Evolutionary conservation across 2,797 vertebrate genomes (phyloP).

Genomic region (Spheniscus humboldti): DNA sequence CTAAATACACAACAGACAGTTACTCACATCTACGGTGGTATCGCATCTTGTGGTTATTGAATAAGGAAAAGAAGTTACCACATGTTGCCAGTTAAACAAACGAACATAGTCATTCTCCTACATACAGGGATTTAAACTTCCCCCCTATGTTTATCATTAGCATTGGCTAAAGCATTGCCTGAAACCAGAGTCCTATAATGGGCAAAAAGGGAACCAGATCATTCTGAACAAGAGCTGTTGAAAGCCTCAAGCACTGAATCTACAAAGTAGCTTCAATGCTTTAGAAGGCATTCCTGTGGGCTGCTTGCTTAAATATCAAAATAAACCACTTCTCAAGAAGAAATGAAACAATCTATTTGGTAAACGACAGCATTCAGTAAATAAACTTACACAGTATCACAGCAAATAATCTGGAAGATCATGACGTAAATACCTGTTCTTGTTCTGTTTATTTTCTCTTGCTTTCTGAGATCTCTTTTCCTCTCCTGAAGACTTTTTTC

Average conservation of each 20-base stretch:
- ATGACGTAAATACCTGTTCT: background rate
- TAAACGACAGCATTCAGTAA: background rate
- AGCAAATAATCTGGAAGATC: constrained; percentile 2
- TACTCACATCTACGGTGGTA: background rate
- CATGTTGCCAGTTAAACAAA: background rate
- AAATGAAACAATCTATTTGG: background rate
- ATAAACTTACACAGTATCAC: background rate
- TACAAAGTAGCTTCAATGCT: background rate
- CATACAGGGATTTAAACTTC: background rate
- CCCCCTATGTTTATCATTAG: background rate
- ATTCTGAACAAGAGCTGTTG: background rate
- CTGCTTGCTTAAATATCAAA: background rate
- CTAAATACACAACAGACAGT: background rate
- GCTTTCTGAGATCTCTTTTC: background rate
- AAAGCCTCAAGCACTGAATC: background rate
- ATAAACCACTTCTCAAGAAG: background rate
- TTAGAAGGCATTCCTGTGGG: background rate
- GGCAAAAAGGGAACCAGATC: background rate
- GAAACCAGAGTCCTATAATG: background rate
- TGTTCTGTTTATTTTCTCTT: background rate
- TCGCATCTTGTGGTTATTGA: background rate
- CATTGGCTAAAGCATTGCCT: background rate
- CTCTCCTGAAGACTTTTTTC: background rate
- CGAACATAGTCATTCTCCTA: background rate
- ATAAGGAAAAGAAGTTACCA: background rate